Conservation (phyloP, 1,140 invertebrate genomes). For the Drosophila virilis region DNA sequence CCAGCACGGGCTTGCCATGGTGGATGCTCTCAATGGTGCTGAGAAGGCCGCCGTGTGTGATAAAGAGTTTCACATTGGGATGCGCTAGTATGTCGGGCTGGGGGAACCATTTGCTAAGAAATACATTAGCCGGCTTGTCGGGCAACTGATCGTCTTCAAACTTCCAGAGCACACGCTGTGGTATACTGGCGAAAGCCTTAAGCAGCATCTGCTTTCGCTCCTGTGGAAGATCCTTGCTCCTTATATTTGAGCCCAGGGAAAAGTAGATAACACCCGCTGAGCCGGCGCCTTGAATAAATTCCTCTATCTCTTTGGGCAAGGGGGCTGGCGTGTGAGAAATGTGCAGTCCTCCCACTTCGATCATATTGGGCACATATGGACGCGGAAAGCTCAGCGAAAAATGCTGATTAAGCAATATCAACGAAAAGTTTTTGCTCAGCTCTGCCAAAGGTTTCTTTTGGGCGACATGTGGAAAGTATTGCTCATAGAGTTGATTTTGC, state of each 20-base stretch:
- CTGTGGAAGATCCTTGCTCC: slow-evolving; percentile 85
- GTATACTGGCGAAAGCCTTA: slow-evolving; percentile 86
- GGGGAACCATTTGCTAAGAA: slow-evolving; percentile 88
- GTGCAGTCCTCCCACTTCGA: slow-evolving; percentile 87
- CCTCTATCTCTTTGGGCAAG: slow-evolving; percentile 84
- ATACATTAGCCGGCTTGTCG: slow-evolving; percentile 87
- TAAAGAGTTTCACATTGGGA: slow-evolving; percentile 88
- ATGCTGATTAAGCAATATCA: slow-evolving; percentile 86
- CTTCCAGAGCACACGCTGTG: slow-evolving; percentile 89
- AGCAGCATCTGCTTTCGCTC: slow-evolving; percentile 85
- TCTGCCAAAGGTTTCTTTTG: slow-evolving; percentile 62
- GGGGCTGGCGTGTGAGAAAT: slow-evolving; percentile 76
- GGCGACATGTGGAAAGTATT: slow-evolving; percentile 83
- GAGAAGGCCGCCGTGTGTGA: slow-evolving; percentile 90
- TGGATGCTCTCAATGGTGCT: slow-evolving; percentile 90
- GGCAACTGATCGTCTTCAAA: slow-evolving; percentile 87
- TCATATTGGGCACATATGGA: slow-evolving; percentile 85
- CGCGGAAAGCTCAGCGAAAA: slow-evolving; percentile 85
- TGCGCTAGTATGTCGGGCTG: slow-evolving; percentile 88
- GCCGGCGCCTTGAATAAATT: slow-evolving; percentile 85
- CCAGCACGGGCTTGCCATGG: slow-evolving; percentile 89
- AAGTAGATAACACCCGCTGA: slow-evolving; percentile 87
- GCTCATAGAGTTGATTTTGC: slow-evolving; percentile 71
- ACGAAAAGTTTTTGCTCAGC: slow-evolving; percentile 83
- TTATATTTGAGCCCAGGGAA: slow-evolving; percentile 87